Conservation (phyloP, 1,140 invertebrate species). For the Bombus superbus region DNA sequence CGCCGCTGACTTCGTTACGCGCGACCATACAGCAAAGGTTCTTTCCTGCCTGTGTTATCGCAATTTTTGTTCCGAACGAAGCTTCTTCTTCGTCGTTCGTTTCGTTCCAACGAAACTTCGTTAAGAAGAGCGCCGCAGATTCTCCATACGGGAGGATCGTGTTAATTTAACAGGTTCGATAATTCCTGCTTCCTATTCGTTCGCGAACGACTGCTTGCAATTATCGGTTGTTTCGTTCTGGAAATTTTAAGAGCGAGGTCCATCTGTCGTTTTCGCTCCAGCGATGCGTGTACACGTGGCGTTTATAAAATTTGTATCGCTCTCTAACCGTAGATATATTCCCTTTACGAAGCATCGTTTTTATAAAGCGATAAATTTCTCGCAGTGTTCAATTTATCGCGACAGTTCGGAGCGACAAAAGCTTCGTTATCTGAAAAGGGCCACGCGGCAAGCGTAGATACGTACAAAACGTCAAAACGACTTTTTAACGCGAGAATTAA, state of each 20-base stretch:
- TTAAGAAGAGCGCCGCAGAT: slow-evolving; percentile 33
- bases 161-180: too few species aligned
- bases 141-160: too few species aligned
- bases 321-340: not conserved
- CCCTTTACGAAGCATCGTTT: not conserved
- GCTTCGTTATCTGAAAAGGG: not conserved
- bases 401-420: not conserved
- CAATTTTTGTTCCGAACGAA: not conserved
- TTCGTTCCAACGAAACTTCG: slow-evolving; percentile 19
- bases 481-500: not conserved
- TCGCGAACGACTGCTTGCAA: too few species aligned
- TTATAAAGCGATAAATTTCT: not conserved
- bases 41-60: slow-evolving; percentile 28
- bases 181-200: too few species aligned
- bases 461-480: not conserved
- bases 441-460: too few species aligned
- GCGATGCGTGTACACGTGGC: too few species aligned
- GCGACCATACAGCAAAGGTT: slow-evolving; percentile 44
- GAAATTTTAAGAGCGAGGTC: not conserved
- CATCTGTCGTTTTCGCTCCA: fast-evolving
- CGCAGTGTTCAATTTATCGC: not conserved
- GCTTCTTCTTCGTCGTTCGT: not conserved
- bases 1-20: slow-evolving; percentile 54
- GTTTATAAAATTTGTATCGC: not conserved
- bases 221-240: too few species aligned